Evolutionary conservation across 2,888 invertebrate genomes (phyloP).

Genomic region (Pilophorus perplexus): DNA sequence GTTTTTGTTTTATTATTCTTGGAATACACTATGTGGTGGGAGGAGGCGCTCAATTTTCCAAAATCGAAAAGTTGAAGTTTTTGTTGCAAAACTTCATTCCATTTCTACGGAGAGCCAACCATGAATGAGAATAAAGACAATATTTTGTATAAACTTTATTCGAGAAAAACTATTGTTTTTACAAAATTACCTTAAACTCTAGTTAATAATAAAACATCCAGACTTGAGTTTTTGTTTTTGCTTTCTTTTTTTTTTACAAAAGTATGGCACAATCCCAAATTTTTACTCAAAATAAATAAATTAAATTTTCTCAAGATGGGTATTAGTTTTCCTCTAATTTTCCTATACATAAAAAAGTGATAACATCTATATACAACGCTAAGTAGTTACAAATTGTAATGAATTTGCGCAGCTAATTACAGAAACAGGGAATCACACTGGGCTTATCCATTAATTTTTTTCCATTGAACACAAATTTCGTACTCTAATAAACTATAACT

Average conservation of each 20-base stretch:
- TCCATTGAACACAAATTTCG: not conserved
- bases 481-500: not conserved
- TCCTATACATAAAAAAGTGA: constrained; percentile 10
- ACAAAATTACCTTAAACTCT: constrained; percentile 14
- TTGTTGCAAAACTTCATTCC: no score
- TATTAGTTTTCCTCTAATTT: not conserved
- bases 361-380: constrained; percentile 16
- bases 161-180: constrained; percentile 10
- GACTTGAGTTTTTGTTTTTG: constrained; percentile 19
- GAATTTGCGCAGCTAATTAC: constrained; percentile 18
- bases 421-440: constrained; percentile 24
- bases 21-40: no score
- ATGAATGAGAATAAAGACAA: no score
- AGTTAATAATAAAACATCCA: constrained; percentile 10
- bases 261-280: constrained; percentile 34
- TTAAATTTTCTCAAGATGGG: constrained; percentile 18
- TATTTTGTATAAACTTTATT: constrained; percentile 16
- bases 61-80: no score
- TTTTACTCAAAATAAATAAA: constrained; percentile 33
- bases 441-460: not conserved
- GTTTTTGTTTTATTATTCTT: no score
- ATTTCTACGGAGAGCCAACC: no score
- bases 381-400: constrained; percentile 1
- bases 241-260: no score
- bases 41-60: no score